These are phyloP conservation scores for Prunella strophiata DNA, from an alignment of 2,797 vertebrate species.

Conservation along the genomic window DNA sequence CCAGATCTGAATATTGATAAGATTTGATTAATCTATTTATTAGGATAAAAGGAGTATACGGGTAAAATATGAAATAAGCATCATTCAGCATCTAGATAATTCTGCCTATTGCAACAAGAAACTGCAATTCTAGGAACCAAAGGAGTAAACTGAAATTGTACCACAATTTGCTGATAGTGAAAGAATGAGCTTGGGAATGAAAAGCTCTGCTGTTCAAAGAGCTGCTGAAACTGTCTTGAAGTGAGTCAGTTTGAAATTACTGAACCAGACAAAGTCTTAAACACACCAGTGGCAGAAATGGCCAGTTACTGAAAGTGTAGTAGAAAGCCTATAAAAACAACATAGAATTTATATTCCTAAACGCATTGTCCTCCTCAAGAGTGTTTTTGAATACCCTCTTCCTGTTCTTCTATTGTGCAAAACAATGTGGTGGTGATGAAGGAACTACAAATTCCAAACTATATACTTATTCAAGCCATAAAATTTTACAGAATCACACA, in stretches of 20 bases:
- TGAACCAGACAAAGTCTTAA: neutral
- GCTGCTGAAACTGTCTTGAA: neutral
- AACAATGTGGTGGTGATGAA: neutral
- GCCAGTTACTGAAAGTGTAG: neutral
- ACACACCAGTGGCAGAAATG: neutral
- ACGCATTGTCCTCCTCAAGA: rapidly evolving
- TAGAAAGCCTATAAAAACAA: neutral
- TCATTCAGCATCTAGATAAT: neutral
- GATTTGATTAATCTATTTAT: neutral
- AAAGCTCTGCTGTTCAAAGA: neutral
- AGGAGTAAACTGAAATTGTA: neutral
- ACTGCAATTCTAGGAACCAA: neutral
- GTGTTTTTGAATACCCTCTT: neutral
- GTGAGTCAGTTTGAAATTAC: neutral
- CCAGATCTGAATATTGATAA: neutral
- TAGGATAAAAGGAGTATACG: neutral
- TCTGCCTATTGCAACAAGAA: neutral
- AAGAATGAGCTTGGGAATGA: neutral
- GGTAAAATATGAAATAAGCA: neutral
- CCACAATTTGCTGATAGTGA: neutral
- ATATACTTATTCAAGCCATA: neutral
- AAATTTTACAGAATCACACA: neutral
- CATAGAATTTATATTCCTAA: neutral
- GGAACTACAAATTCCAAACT: neutral
- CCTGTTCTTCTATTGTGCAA: neutral